Conservation (phyloP, 2,888 invertebrate genomes). For the Xanthorhoe designata region DNA sequence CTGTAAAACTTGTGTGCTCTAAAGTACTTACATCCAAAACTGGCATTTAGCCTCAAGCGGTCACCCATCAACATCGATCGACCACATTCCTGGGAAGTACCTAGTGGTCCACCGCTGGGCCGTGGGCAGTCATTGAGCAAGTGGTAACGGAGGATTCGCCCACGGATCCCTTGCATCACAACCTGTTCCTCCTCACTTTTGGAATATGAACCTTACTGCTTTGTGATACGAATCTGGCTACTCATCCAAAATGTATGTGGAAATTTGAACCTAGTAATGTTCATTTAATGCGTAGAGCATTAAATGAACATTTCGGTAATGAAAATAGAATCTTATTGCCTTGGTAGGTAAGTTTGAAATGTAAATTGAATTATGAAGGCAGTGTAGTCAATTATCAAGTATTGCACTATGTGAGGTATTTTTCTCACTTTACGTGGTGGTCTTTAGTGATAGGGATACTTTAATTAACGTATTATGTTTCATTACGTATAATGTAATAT, state of each 20-base stretch:
- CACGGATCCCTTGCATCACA: slow-evolving; percentile 28
- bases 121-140: slow-evolving; percentile 36
- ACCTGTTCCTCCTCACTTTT: slow-evolving; percentile 30
- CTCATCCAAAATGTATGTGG: not conserved
- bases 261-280: not conserved
- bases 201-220: slow-evolving; percentile 1
- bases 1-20: too few relatives aligned
- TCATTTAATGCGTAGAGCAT: not conserved
- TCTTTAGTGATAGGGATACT: not conserved
- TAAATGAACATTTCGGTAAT: too few relatives aligned
- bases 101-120: slow-evolving; percentile 29
- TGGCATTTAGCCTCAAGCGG: not conserved
- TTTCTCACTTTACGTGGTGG: not conserved
- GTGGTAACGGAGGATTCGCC: slow-evolving; percentile 29
- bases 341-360: not conserved
- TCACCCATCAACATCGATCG: not conserved
- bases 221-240: slow-evolving; percentile 6
- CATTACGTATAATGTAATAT: not conserved
- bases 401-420: not conserved
- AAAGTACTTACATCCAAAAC: too few relatives aligned
- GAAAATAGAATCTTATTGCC: not conserved
- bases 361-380: not conserved
- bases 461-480: not conserved
- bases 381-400: not conserved
- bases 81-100: slow-evolving; percentile 20